phyloP scores from a whole-genome alignment of 1,140 invertebrate genomes.

The Bombyx mori region DNA sequence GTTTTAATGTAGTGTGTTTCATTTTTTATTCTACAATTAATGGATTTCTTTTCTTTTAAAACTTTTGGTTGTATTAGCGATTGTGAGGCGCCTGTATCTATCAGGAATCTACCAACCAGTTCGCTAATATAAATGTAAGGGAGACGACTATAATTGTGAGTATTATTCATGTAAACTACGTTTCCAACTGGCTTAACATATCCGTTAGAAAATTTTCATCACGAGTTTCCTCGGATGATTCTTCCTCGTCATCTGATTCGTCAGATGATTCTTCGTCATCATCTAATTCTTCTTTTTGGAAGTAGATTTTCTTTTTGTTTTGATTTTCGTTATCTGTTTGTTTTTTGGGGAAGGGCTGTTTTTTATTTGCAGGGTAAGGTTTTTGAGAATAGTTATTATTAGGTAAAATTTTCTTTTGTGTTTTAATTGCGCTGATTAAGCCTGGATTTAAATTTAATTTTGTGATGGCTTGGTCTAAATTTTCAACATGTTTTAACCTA shows the following conservation, averaged over 20 bases:
- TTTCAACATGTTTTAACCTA: not conserved
- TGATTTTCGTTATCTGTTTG: not conserved
- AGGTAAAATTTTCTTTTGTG: not conserved
- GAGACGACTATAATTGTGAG: constrained; percentile 11
- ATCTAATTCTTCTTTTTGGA: not conserved
- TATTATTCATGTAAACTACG: no score
- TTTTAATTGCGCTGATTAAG: no score
- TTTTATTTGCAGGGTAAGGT: no score
- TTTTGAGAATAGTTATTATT: no score
- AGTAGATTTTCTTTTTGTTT: not conserved
- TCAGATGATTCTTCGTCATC: not conserved
- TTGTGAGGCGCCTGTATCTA: no score
- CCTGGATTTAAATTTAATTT: no score
- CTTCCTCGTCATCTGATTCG: no score
- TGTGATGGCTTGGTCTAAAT: not conserved
- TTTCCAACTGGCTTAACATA: no score
- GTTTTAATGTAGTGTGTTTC: constrained; percentile 13
- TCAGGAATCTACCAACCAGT: constrained; percentile 15
- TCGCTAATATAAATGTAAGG: constrained; percentile 13
- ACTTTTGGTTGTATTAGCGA: constrained; percentile 6
- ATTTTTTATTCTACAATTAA: constrained; percentile 1
- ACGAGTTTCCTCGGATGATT: no score
- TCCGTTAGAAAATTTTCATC: no score
- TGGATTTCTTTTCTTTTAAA: constrained; percentile 1
- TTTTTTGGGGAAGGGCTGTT: not conserved